These are phyloP conservation scores for Chaenogobius annularis DNA, from an alignment of 2,113 vertebrate species.

Conservation along the genomic window DNA sequence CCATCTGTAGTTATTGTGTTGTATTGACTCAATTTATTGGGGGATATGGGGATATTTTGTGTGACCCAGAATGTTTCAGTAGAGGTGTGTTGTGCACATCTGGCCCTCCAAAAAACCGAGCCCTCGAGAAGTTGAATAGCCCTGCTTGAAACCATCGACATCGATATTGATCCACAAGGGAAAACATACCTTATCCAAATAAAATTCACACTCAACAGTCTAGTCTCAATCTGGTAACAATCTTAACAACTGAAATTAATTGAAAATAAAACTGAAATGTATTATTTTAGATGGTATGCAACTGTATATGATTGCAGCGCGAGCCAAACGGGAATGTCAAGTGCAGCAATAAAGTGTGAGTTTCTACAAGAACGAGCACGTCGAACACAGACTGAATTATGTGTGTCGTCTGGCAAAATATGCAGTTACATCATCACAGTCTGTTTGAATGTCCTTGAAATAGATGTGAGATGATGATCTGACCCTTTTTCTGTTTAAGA, in stretches of 20 bases:
- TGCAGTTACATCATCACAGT: background rate
- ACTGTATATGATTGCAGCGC: background rate
- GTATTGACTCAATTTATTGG: too few relatives aligned
- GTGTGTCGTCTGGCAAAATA: background rate
- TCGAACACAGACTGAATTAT: background rate
- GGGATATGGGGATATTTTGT: too few relatives aligned
- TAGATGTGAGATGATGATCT: background rate
- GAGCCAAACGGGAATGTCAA: background rate
- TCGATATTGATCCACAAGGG: too few relatives aligned
- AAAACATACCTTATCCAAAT: background rate
- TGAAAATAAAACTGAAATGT: background rate
- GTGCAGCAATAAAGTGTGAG: background rate
- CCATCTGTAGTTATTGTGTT: too few relatives aligned
- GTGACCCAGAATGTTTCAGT: too few relatives aligned
- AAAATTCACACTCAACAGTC: background rate
- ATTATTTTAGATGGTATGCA: background rate
- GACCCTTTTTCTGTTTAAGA: background rate
- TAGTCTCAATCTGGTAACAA: background rate
- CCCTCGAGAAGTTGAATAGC: too few relatives aligned
- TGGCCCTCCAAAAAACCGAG: too few relatives aligned
- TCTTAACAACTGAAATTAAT: background rate
- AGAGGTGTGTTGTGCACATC: too few relatives aligned
- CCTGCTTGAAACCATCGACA: too few relatives aligned
- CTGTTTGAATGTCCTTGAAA: background rate
- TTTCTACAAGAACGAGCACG: background rate